A percentile compares a stretch with the other conserved stretches of the same genome.
phyloP scores from a whole-genome alignment of 2,113 vertebrate species.

The Passerina amoena region DNA sequence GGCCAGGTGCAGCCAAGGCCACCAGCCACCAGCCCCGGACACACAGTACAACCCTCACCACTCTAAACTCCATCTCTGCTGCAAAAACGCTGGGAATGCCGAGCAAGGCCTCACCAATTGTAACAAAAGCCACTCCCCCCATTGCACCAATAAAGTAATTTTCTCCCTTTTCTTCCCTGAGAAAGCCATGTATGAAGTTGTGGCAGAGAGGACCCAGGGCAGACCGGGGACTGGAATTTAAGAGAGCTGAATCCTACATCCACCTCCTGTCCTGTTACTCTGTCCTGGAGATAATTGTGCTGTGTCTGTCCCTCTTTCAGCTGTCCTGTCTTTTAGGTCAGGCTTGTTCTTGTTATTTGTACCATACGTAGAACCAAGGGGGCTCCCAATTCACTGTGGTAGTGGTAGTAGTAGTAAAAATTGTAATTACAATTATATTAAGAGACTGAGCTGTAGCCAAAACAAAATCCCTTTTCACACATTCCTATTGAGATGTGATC shows the following conservation, averaged over 20 bases:
- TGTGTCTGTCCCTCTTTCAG: not conserved
- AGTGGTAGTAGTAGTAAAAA: conserved; percentile 30
- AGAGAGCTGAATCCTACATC: not conserved
- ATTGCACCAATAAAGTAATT: not conserved
- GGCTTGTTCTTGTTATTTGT: not conserved
- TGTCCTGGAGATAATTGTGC: not conserved
- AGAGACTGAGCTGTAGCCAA: conserved; percentile 30
- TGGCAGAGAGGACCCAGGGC: not conserved
- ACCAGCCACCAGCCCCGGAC: not conserved
- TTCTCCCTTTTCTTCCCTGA: not conserved
- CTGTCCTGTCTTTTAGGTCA: not conserved
- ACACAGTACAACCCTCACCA: rapidly evolving
- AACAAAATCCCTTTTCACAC: conserved; percentile 45
- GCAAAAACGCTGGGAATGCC: rapidly evolving
- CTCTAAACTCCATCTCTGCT: not conserved
- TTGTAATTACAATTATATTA: conserved; percentile 53
- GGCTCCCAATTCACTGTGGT: not conserved
- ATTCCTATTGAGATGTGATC: conserved; percentile 41
- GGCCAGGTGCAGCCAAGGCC: not conserved
- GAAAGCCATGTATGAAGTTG: not conserved
- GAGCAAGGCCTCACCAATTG: rapidly evolving
- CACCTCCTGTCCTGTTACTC: not conserved
- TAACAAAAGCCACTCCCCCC: not conserved
- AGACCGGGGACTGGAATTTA: not conserved
- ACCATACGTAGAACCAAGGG: not conserved